These are phyloP conservation scores for Perodicticus potto DNA, from an alignment of 2,797 vertebrate species.

Conservation along the genomic window DNA sequence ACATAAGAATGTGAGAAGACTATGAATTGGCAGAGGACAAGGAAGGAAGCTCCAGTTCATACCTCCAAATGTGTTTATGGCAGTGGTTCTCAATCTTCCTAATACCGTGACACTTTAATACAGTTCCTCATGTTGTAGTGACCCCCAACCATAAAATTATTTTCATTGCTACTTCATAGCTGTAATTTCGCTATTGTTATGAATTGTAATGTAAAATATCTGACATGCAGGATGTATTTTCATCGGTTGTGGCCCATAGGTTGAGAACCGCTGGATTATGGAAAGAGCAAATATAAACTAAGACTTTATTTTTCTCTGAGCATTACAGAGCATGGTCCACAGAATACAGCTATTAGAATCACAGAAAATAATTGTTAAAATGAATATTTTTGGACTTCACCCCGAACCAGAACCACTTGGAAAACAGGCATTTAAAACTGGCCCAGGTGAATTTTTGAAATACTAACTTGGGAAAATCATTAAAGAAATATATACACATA, in stretches of 20 bases:
- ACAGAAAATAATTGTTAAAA: neutral
- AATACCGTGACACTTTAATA: no score
- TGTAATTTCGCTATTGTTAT: no score
- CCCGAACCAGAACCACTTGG: neutral
- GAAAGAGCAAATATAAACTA: neutral
- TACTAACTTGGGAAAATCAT: neutral
- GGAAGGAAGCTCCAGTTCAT: no score
- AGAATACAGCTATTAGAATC: neutral
- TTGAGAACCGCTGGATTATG: neutral
- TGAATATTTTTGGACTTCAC: neutral
- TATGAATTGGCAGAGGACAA: neutral
- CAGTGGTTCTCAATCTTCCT: no score
- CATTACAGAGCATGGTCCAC: neutral
- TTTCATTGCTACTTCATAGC: no score
- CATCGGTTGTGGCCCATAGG: no score
- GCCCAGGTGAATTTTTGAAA: neutral
- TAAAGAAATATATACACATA: neutral
- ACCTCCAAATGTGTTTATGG: no score
- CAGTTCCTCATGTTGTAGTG: no score
- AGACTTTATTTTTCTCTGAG: neutral
- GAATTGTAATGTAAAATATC: no score
- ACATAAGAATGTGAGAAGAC: neutral
- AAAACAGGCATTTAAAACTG: constrained; percentile 22
- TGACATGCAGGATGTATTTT: no score
- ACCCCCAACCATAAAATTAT: no score